Percentiles rank a stretch among this genome's conserved stretches.
phyloP scores from a whole-genome alignment of 1,140 invertebrate genomes.

The Drosophila persimilis region DNA sequence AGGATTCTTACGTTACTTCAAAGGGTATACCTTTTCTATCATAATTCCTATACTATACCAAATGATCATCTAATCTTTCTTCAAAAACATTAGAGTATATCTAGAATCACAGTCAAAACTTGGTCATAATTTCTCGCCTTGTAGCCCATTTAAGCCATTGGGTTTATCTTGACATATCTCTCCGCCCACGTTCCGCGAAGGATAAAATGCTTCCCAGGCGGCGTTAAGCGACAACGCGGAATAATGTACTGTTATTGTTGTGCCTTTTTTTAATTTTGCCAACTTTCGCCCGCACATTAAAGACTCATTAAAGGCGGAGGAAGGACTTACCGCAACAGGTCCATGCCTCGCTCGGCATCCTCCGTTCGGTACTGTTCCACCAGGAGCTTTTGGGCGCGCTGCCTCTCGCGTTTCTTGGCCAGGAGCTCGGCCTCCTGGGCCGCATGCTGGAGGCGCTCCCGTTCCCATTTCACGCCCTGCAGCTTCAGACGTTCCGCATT shows the following conservation, averaged over 20 bases:
- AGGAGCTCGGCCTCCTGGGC: conserved; percentile 69
- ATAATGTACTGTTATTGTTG: conserved; percentile 36
- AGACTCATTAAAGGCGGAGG: not conserved
- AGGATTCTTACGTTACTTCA: too few species aligned
- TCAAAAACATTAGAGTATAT: too few species aligned
- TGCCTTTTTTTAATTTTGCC: not conserved
- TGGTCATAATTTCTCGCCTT: too few species aligned
- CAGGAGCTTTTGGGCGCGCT: conserved; percentile 64
- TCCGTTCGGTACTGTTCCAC: conserved; percentile 72
- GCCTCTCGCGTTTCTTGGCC: conserved; percentile 59
- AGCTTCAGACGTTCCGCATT: conserved; percentile 76
- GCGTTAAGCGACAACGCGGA: conserved; percentile 32
- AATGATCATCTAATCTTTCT: too few species aligned
- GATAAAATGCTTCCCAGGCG: conserved; percentile 38
- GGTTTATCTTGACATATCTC: conserved; percentile 17
- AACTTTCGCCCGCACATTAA: conserved; percentile 6
- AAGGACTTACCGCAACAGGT: conserved; percentile 70
- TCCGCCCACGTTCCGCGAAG: not conserved
- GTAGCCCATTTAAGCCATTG: conserved; percentile 28
- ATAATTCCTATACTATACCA: too few species aligned
- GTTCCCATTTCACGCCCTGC: conserved; percentile 80
- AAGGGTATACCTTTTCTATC: too few species aligned
- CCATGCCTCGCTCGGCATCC: conserved; percentile 74
- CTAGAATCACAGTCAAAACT: too few species aligned
- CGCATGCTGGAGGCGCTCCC: conserved; percentile 71